Evolutionary conservation across 2,888 invertebrate genomes (phyloP), one percentile per base, ranked within the genome.

Genomic region (Odontomyia ornata): DNA sequence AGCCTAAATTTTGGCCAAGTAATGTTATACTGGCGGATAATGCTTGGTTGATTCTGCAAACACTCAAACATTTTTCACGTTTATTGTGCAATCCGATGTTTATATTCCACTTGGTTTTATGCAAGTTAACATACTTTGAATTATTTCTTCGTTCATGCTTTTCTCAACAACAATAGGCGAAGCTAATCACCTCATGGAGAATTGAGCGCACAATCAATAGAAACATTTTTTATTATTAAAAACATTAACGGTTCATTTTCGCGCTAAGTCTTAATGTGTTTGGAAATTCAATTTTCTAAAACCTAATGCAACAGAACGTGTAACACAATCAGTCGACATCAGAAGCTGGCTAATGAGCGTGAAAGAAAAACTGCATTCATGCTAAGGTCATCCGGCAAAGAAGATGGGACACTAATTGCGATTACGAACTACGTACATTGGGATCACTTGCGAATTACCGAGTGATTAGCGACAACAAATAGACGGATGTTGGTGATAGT

Each of bases 161-260:
- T 36, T 36, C 36, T 36, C 9, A 36, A 36, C 47, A 36, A 73
- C 57, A 73, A 73, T 57, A 73, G 25, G 27, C 36, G 60, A 43
- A 60, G 60, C 25, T 57, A 73, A 73, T 73, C 73, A 21, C 57
- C 73, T 69, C 69, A 69, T 23, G 9, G 9, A 11, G 73, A 73
- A 73, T 73, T 73, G 73, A 73, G 73, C 36, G 36, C 73, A 73
- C 60, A 18, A 60, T 57, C 47, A 46, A 69, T 47, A 30, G 69
- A 25, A 69, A 69, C 5, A 4, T 28, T 57, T n/a, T 36, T 9
- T 15, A 25, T 56, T 56, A 72, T 23, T 43, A 57, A 73, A 73
- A 30, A 73, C 25, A 57, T 73, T 73, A 73, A 73, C 73, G 57
- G 73, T 73, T 73, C 46, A 15, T 52, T 52, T 47, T 9, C 27